Conservation (phyloP, 2,113 vertebrate genomes). For the Periophthalmus modestus region DNA sequence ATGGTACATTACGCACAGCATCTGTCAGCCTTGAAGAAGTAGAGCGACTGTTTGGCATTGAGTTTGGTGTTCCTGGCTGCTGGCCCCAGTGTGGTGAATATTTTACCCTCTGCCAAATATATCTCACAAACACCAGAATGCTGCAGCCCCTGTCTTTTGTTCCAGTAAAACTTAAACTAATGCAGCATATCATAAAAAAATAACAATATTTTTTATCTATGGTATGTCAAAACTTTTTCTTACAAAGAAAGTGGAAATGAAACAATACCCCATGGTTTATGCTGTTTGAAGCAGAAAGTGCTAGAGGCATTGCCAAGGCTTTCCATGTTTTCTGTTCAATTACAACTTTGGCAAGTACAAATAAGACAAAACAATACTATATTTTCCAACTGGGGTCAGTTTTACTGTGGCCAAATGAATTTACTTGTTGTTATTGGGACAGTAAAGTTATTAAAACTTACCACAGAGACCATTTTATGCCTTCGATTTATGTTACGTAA, state of each 20-base stretch:
- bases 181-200: neutral
- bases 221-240: neutral
- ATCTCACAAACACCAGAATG: neutral
- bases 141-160: neutral
- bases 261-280: neutral
- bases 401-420: neutral
- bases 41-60: neutral
- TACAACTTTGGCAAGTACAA: neutral
- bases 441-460: neutral
- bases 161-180: neutral
- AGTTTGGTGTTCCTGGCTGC: constrained; percentile 1
- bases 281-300: neutral
- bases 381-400: neutral
- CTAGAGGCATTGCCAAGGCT: neutral
- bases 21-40: constrained; percentile 4
- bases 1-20: constrained; percentile 4
- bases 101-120: constrained; percentile 2
- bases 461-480: no score
- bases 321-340: neutral
- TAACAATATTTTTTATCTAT: neutral
- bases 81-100: neutral
- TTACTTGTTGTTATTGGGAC: neutral
- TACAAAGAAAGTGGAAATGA: neutral
- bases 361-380: neutral
- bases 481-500: no score